These are phyloP conservation scores for Didymodactylos carnosus DNA, from an alignment of 2,888 invertebrate species.

Conservation along the genomic window DNA sequence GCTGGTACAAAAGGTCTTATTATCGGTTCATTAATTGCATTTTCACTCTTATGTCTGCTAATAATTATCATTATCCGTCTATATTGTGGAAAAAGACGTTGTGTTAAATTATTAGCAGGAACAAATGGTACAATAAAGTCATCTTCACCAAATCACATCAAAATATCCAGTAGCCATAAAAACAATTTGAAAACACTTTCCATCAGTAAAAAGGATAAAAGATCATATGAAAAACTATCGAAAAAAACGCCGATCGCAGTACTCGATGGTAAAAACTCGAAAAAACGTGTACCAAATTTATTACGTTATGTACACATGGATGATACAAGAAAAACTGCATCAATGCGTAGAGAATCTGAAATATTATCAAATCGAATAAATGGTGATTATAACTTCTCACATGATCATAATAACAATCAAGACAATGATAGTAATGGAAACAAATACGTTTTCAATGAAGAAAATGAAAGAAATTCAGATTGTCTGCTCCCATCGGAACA, in stretches of 20 bases:
- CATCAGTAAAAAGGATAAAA: too few species aligned
- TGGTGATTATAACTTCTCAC: background rate
- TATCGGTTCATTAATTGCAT: background rate
- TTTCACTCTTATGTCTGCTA: background rate
- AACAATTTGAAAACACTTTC: background rate
- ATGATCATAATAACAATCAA: background rate
- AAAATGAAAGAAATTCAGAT: background rate
- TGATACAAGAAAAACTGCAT: background rate
- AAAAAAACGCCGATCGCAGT: background rate
- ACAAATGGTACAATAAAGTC: too few species aligned
- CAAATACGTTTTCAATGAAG: too few species aligned
- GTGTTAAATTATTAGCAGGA: background rate
- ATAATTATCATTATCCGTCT: background rate
- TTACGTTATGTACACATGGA: background rate
- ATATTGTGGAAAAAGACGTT: background rate
- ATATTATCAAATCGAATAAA: background rate
- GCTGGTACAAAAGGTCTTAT: background rate
- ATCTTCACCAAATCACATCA: too few species aligned
- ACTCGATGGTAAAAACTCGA: background rate
- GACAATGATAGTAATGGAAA: too few species aligned
- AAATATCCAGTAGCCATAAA: too few species aligned
- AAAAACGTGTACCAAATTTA: background rate
- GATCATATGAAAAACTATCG: background rate
- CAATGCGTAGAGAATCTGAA: too few species aligned
- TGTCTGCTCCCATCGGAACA: background rate